These are phyloP conservation scores for Crotalus helleri DNA, from an alignment of 2,113 vertebrate genomes.

Conservation along the genomic window DNA sequence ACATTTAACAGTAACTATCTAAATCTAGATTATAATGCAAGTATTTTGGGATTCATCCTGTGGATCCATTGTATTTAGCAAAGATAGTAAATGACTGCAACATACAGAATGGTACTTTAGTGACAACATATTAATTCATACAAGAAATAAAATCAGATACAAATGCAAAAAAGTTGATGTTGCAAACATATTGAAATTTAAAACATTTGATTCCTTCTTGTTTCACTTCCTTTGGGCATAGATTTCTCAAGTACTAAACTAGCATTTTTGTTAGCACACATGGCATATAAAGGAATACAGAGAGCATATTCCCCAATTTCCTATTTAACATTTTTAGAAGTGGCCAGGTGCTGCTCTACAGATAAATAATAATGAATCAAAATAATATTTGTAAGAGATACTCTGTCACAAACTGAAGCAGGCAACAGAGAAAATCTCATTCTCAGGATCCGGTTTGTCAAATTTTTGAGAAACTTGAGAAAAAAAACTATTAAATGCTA, in stretches of 20 bases:
- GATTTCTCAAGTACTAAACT: slow-evolving; percentile 40
- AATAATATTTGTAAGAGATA: slow-evolving; percentile 5
- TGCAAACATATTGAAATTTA: not conserved
- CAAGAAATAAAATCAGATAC: slow-evolving; percentile 28
- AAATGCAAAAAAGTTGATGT: slow-evolving; percentile 22
- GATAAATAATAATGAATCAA: not conserved
- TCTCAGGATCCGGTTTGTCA: not conserved
- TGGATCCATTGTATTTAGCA: slow-evolving; percentile 58
- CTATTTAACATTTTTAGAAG: slow-evolving; percentile 18
- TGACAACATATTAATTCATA: slow-evolving; percentile 3
- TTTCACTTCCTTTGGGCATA: slow-evolving; percentile 1
- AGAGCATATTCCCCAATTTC: not conserved
- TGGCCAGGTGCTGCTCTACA: slow-evolving; percentile 5
- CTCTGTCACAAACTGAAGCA: not conserved
- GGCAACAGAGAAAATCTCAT: not conserved
- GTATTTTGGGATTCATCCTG: slow-evolving; percentile 62
- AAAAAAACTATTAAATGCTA: not conserved
- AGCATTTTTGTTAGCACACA: not conserved
- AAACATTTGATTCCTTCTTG: slow-evolving; percentile 35
- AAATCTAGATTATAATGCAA: slow-evolving; percentile 50
- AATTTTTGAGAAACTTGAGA: not conserved
- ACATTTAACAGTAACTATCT: slow-evolving; percentile 44
- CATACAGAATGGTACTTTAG: slow-evolving; percentile 34
- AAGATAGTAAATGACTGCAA: slow-evolving; percentile 56
- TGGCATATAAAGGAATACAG: not conserved